These are phyloP conservation scores for Drosophila bocki DNA, from an alignment of 1,140 invertebrate genomes.

Conservation along the genomic window DNA sequence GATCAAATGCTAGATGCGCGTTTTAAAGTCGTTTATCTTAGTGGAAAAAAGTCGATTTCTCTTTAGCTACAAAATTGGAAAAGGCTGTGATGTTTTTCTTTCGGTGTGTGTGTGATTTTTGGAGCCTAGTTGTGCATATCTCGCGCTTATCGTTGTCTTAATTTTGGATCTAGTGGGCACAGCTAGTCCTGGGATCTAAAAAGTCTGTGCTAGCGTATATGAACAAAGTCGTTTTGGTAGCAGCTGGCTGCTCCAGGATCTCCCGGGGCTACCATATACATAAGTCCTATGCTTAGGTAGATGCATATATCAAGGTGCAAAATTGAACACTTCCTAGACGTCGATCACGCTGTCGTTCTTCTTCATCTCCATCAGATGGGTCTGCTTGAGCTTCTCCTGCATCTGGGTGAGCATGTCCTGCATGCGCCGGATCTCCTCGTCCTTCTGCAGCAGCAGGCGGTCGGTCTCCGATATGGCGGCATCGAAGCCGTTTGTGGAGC, in stretches of 20 bases:
- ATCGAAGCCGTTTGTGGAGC: constrained; percentile 89
- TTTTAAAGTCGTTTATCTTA: constrained; percentile 14
- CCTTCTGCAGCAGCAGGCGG: constrained; percentile 94
- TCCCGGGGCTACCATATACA: constrained; percentile 33
- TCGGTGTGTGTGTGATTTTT: constrained; percentile 1
- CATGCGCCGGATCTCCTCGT: constrained; percentile 97
- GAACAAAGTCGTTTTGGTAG: constrained; percentile 67
- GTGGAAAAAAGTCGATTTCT: constrained; percentile 12
- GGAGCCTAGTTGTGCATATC: constrained; percentile 7
- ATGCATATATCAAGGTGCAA: constrained; percentile 54
- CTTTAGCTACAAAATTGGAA: constrained; percentile 41
- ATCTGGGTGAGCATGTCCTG: constrained; percentile 98
- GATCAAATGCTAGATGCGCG: constrained; percentile 34
- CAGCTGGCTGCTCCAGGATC: constrained; percentile 39
- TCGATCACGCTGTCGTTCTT: constrained; percentile 93
- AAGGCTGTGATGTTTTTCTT: constrained; percentile 34
- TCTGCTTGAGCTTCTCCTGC: constrained; percentile 97
- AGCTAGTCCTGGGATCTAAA: background rate
- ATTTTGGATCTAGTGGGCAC: constrained; percentile 11
- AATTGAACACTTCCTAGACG: constrained; percentile 86
- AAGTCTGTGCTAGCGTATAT: constrained; percentile 48
- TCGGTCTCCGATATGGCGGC: constrained; percentile 94
- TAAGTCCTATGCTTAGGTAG: constrained; percentile 35
- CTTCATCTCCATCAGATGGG: constrained; percentile 87
- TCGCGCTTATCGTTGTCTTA: constrained; percentile 31